Percentiles rank a stretch among this genome's conserved stretches.
Conservation (phyloP, 2,888 invertebrate genomes). For the Rhamphomyia laevipes region DNA sequence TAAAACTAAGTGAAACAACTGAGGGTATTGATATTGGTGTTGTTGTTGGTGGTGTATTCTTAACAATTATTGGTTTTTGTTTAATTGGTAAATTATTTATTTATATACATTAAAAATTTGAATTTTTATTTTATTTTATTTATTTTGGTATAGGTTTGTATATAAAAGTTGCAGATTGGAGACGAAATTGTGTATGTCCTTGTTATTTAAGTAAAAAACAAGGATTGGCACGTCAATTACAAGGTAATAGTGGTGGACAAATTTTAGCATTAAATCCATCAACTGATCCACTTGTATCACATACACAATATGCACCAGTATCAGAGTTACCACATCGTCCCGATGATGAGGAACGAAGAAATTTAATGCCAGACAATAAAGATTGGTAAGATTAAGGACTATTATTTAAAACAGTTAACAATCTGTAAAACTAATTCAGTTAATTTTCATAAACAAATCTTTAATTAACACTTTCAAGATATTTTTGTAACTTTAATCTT, state of each 20-base stretch:
- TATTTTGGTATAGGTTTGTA: slow-evolving; percentile 26
- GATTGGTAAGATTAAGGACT: slow-evolving; percentile 45
- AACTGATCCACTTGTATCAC: slow-evolving; percentile 59
- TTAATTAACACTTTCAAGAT: background rate
- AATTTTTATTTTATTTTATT: background rate
- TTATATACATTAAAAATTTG: background rate
- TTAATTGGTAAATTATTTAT: slow-evolving; percentile 41
- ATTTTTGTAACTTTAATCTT: background rate
- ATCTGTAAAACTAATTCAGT: background rate
- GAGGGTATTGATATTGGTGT: slow-evolving; percentile 40
- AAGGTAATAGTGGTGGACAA: slow-evolving; percentile 38
- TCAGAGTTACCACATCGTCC: slow-evolving; percentile 57
- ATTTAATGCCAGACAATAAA: slow-evolving; percentile 62
- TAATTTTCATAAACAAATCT: background rate
- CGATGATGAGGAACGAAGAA: slow-evolving; percentile 53
- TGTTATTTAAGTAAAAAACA: slow-evolving; percentile 27
- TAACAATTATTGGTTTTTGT: slow-evolving; percentile 47
- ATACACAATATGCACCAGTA: slow-evolving; percentile 63
- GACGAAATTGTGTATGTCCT: slow-evolving; percentile 30
- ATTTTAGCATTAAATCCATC: slow-evolving; percentile 60
- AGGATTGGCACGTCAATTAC: slow-evolving; percentile 28
- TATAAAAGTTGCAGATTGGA: slow-evolving; percentile 28
- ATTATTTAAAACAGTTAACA: background rate
- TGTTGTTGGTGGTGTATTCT: slow-evolving; percentile 50
- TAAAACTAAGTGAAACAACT: slow-evolving; percentile 18